phyloP scores from a whole-genome alignment of 2,888 invertebrate species.

The Chrysopilus asiliformis region DNA sequence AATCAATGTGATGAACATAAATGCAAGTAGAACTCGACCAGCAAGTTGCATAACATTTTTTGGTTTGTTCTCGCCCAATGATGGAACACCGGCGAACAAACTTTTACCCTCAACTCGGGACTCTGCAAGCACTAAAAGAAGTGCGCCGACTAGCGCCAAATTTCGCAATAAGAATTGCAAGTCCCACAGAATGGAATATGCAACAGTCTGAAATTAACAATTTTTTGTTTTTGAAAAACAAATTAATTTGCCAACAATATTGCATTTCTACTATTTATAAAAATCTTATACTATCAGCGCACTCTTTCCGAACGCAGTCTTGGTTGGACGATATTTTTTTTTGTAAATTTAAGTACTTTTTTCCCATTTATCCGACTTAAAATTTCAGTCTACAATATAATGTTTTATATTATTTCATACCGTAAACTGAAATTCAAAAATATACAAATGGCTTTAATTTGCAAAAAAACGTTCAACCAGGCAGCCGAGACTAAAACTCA shows the following conservation, averaged over 20 bases:
- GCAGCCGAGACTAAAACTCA: too few species aligned
- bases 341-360: too few species aligned
- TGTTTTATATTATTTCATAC: too few species aligned
- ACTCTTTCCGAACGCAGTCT: too few species aligned
- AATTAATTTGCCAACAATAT: not conserved
- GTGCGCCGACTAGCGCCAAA: conserved; percentile 92
- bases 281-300: too few species aligned
- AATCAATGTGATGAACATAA: conserved; percentile 96
- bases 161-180: conserved; percentile 92
- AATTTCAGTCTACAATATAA: too few species aligned
- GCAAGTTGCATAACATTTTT: conserved; percentile 93
- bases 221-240: conserved; percentile 1
- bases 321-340: too few species aligned
- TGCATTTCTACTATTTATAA: not conserved
- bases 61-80: conserved; percentile 87
- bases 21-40: conserved; percentile 87
- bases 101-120: conserved; percentile 85
- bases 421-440: too few species aligned
- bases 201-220: conserved; percentile 54
- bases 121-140: conserved; percentile 92
- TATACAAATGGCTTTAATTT: too few species aligned
- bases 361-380: too few species aligned
- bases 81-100: conserved; percentile 90
- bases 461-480: too few species aligned
- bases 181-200: conserved; percentile 97